These are phyloP conservation scores for Sitobion miscanthi DNA, from an alignment of 1,140 invertebrate species.

Conservation along the genomic window DNA sequence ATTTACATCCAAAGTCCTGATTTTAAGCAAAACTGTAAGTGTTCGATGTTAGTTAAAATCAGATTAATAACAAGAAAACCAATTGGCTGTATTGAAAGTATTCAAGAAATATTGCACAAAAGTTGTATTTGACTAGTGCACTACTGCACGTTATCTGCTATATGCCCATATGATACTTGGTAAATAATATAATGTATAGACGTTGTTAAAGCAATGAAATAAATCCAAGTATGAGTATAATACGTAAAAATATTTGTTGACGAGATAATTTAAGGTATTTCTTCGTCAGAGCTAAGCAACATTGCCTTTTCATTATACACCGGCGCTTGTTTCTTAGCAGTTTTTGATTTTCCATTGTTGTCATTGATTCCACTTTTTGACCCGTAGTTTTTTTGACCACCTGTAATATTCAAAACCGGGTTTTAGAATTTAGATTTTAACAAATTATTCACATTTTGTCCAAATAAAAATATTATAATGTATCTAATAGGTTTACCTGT, in stretches of 20 bases:
- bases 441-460: background rate
- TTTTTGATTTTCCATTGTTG: conserved; percentile 64
- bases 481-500: background rate
- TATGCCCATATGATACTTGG: background rate
- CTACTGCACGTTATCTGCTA: background rate
- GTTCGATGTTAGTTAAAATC: background rate
- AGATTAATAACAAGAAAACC: background rate
- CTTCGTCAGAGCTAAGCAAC: conserved; percentile 94
- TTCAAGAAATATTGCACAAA: conserved; percentile 34
- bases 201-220: background rate
- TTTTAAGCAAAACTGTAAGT: background rate
- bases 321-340: conserved; percentile 71
- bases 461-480: background rate
- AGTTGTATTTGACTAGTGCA: background rate
- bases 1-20: background rate
- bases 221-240: background rate
- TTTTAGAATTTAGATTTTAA: background rate
- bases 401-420: background rate
- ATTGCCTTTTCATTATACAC: conserved; percentile 96
- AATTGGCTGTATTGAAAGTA: background rate
- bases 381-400: conserved; percentile 25
- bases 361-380: conserved; percentile 38
- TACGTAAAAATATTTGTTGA: background rate
- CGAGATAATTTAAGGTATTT: conserved; percentile 78
- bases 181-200: background rate